Evolutionary conservation across 2,888 invertebrate species (phyloP).

Genomic region (Folsomia candida): DNA sequence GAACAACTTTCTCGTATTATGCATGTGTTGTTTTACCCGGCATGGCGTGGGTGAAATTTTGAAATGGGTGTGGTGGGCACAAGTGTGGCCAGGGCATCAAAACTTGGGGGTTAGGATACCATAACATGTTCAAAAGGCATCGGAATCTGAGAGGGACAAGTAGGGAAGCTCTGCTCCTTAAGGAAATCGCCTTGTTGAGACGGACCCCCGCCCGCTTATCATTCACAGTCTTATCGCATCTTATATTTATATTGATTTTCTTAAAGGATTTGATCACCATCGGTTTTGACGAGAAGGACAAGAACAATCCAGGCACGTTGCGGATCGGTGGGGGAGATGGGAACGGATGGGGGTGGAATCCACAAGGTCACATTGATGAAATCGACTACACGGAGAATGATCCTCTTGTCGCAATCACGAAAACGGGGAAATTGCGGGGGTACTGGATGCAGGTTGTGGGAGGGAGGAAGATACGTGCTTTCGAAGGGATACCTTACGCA

Average conservation of each 20-base stretch:
- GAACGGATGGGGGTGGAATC: constrained; percentile 14
- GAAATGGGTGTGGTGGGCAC: too few species aligned
- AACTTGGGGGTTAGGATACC: too few species aligned
- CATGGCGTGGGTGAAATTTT: too few species aligned
- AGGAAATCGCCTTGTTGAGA: background rate
- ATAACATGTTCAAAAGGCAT: background rate
- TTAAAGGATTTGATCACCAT: background rate
- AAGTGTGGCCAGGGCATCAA: too few species aligned
- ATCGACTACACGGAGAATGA: background rate
- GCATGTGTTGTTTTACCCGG: too few species aligned
- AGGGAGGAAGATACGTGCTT: constrained; percentile 37
- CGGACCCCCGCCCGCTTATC: background rate
- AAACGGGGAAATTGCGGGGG: constrained; percentile 32
- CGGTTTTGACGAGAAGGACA: constrained; percentile 11
- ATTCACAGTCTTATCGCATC: background rate
- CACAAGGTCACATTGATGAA: background rate
- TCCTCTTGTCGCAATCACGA: constrained; percentile 20
- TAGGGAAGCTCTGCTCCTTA: too few species aligned
- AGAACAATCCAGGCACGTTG: background rate
- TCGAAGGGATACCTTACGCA: constrained; percentile 41
- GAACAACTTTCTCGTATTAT: too few species aligned
- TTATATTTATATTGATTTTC: background rate
- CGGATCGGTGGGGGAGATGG: background rate
- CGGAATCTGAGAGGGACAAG: too few species aligned
- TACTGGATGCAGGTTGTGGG: constrained; percentile 38